Conservation (phyloP, 2,797 vertebrate species). For the Petrocephalus sullivani region DNA sequence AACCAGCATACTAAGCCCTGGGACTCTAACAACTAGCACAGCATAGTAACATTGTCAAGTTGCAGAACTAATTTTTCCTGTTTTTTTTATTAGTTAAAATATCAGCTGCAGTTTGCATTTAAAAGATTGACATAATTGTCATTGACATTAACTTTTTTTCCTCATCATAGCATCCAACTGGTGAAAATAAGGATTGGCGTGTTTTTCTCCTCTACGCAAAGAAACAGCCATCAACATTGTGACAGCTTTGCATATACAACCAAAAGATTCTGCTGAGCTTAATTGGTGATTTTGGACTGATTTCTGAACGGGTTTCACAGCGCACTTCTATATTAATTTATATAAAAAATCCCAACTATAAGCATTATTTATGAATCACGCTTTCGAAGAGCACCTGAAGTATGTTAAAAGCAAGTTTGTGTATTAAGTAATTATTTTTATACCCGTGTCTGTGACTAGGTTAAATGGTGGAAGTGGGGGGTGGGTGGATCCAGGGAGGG, state of each 20-base stretch:
- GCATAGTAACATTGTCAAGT: neutral
- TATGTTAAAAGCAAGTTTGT: neutral
- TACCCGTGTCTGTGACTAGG: neutral
- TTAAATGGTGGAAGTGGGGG: neutral
- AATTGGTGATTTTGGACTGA: neutral
- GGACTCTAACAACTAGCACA: neutral
- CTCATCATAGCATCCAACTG: neutral
- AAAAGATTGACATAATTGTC: neutral
- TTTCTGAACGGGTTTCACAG: neutral
- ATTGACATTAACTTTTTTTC: neutral
- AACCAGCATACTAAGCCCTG: no score
- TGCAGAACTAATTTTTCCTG: neutral
- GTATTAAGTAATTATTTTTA: neutral
- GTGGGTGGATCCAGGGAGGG: neutral
- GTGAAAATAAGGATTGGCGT: neutral
- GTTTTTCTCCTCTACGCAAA: neutral
- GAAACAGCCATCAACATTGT: neutral
- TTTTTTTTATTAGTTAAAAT: neutral
- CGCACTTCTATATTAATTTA: neutral
- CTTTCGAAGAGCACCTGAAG: neutral
- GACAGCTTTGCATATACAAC: neutral
- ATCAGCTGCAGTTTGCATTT: neutral
- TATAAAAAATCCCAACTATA: neutral
- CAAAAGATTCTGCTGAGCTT: neutral
- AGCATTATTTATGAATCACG: neutral